Evolutionary conservation across 1,140 invertebrate species (phyloP).

Genomic region (Eueides isabella): DNA sequence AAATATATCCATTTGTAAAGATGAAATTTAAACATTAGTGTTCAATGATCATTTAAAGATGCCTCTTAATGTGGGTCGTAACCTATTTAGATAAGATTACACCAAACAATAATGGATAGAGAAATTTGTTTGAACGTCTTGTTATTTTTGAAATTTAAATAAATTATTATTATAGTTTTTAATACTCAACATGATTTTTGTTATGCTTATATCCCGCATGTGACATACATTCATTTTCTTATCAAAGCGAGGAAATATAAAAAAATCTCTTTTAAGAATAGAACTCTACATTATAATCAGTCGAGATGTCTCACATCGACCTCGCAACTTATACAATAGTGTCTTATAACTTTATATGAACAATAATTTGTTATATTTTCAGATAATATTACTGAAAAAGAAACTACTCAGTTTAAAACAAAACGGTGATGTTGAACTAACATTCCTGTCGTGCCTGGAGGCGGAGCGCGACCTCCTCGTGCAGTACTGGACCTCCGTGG

Average conservation of each 20-base stretch:
- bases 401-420: slow-evolving; percentile 60
- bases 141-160: slow-evolving; percentile 1
- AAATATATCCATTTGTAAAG: slow-evolving; percentile 17
- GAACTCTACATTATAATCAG: no score
- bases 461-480: slow-evolving; percentile 67
- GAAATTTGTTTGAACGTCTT: background rate
- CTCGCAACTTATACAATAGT: no score
- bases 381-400: slow-evolving; percentile 70
- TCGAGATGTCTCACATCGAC: no score
- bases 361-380: slow-evolving; percentile 41
- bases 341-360: background rate
- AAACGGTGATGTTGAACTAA: slow-evolving; percentile 43
- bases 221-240: no score
- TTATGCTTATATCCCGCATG: no score
- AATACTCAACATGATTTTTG: no score
- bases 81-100: slow-evolving; percentile 47
- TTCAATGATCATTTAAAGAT: slow-evolving; percentile 24
- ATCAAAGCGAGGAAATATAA: no score
- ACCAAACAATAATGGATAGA: background rate
- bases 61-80: slow-evolving; percentile 51
- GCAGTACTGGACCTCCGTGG: slow-evolving; percentile 69
- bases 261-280: no score
- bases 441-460: slow-evolving; percentile 61
- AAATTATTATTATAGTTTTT: no score
- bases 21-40: background rate